Evolutionary conservation across 2,113 vertebrate genomes (phyloP).

Genomic region (Mesocricetus auratus): DNA sequence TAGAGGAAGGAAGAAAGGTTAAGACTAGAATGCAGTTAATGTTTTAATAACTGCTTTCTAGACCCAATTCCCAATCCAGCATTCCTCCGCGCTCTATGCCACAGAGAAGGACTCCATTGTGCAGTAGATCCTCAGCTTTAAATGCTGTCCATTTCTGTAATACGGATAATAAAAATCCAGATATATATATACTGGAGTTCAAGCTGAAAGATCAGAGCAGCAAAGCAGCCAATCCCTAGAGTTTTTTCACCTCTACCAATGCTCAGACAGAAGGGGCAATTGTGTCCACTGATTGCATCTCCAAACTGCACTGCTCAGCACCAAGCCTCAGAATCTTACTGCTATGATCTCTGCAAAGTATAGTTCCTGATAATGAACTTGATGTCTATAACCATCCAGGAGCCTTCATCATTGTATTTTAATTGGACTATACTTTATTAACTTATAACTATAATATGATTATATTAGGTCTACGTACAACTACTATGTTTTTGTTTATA

Average conservation of each 20-base stretch:
- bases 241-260: too few species aligned
- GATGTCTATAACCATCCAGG: too few species aligned
- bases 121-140: background rate
- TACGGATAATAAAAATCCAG: too few species aligned
- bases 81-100: rapidly evolving
- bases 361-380: too few species aligned
- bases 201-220: too few species aligned
- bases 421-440: background rate
- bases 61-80: background rate
- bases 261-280: too few species aligned
- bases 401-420: background rate
- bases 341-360: too few species aligned
- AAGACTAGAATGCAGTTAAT: background rate
- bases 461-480: background rate
- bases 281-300: too few species aligned
- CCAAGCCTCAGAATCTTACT: too few species aligned
- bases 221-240: too few species aligned
- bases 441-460: background rate
- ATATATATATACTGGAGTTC: too few species aligned
- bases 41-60: background rate
- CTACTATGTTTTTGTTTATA: background rate
- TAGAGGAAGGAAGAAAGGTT: background rate
- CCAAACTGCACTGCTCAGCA: too few species aligned
- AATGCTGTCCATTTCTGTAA: background rate
- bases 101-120: background rate